phyloP scores from a whole-genome alignment of 1,140 invertebrate genomes.

The Agraylea sexmaculata region DNA sequence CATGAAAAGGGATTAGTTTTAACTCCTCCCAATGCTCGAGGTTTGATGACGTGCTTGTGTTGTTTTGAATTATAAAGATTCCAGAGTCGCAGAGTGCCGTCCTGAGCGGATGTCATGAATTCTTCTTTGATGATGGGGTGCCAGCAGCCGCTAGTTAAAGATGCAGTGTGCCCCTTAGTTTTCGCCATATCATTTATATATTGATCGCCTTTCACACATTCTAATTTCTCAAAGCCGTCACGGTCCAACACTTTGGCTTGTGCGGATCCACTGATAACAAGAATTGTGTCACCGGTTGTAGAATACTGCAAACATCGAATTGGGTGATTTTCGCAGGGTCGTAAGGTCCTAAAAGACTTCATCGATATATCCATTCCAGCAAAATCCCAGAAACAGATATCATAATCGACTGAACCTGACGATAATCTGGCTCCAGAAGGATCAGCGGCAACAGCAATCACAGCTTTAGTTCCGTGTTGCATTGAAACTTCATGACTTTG shows the following conservation, averaged over 20 bases:
- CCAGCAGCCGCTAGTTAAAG: conserved; percentile 85
- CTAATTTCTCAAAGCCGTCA: conserved; percentile 90
- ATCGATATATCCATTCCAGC: conserved; percentile 90
- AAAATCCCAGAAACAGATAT: conserved; percentile 96
- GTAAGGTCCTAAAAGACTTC: conserved; percentile 80
- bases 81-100: conserved; percentile 90
- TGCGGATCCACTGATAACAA: conserved; percentile 84
- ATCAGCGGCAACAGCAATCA: conserved; percentile 81
- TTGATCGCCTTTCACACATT: conserved; percentile 94
- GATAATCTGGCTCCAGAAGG: conserved; percentile 85
- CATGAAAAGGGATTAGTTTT: conserved; percentile 81
- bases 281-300: conserved; percentile 83
- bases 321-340: conserved; percentile 91
- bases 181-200: conserved; percentile 89
- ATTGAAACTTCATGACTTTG: conserved; percentile 66
- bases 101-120: conserved; percentile 89
- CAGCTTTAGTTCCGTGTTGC: conserved; percentile 74
- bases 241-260: conserved; percentile 91
- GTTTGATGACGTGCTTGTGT: conserved; percentile 82
- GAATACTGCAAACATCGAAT: conserved; percentile 87
- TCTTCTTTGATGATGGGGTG: conserved; percentile 85
- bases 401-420: conserved; percentile 90
- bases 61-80: conserved; percentile 61
- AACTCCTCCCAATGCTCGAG: conserved; percentile 75
- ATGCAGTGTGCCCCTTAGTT: conserved; percentile 93